phyloP scores from a whole-genome alignment of 2,113 vertebrate species.

The Scalopus aquaticus region DNA sequence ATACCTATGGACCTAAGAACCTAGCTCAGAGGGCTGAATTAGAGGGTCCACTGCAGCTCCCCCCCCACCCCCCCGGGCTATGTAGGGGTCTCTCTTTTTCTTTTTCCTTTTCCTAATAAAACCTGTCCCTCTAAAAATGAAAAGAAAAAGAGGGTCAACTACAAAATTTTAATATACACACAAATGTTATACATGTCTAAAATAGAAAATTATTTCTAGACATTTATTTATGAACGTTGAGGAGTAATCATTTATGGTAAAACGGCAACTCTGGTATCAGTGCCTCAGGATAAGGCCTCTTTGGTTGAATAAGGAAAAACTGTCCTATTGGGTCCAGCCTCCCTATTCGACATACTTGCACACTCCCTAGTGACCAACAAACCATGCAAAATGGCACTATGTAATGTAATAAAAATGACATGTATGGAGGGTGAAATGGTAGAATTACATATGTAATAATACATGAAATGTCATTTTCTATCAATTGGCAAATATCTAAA shows the following conservation, averaged over 20 bases:
- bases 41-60: not conserved
- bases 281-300: not conserved
- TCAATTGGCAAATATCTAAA: not conserved
- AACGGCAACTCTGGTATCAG: not conserved
- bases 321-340: accelerated
- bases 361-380: accelerated
- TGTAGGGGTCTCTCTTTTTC: too few relatives aligned
- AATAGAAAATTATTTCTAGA: not conserved
- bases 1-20: not conserved
- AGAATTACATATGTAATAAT: not conserved
- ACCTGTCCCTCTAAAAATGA: too few relatives aligned
- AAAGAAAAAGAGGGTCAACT: too few relatives aligned
- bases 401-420: not conserved
- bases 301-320: not conserved
- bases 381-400: not conserved
- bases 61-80: too few relatives aligned
- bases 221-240: not conserved
- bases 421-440: not conserved
- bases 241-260: not conserved
- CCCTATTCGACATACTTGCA: not conserved
- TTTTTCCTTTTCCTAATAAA: too few relatives aligned
- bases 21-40: not conserved
- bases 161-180: not conserved
- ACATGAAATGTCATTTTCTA: not conserved
- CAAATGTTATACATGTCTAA: not conserved